Conservation (phyloP, 2,888 invertebrate genomes). For the Unio delphinus region DNA sequence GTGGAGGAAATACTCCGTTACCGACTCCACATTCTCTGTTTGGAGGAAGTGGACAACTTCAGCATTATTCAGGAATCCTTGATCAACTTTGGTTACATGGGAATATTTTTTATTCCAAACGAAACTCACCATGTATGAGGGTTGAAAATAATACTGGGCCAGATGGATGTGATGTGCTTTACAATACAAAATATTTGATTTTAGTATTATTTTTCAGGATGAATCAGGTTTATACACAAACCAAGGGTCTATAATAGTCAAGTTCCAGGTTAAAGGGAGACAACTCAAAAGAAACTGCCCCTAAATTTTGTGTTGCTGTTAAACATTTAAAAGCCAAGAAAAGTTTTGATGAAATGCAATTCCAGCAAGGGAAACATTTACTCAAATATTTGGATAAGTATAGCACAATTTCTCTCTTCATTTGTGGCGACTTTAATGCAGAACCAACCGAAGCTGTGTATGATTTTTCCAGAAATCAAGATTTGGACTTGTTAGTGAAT, state of each 20-base stretch:
- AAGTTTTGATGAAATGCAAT: constrained; percentile 71
- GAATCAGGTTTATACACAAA: constrained; percentile 43
- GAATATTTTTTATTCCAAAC: constrained; percentile 84
- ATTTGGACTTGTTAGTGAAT: constrained; percentile 65
- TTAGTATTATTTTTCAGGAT: constrained; percentile 65
- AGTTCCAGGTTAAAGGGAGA: constrained; percentile 30
- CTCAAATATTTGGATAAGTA: constrained; percentile 39
- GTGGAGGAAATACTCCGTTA: too few species aligned
- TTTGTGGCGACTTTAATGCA: constrained; percentile 86
- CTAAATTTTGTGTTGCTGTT: constrained; percentile 79
- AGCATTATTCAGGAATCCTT: constrained; percentile 77
- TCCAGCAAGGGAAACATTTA: constrained; percentile 50
- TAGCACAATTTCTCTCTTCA: constrained; percentile 74
- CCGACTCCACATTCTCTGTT: too few species aligned
- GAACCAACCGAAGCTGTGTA: constrained; percentile 82
- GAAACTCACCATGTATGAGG: constrained; percentile 82
- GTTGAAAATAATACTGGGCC: constrained; percentile 82
- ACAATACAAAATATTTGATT: constrained; percentile 78
- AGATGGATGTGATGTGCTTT: constrained; percentile 86
- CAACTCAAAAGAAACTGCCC: constrained; percentile 63
- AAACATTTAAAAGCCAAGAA: constrained; percentile 83
- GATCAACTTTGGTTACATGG: constrained; percentile 79
- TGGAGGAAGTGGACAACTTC: constrained; percentile 76
- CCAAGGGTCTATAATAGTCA: constrained; percentile 76
- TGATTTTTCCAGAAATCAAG: constrained; percentile 70